phyloP scores from a whole-genome alignment of 2,888 invertebrate species.

The Colostygia pectinataria region DNA sequence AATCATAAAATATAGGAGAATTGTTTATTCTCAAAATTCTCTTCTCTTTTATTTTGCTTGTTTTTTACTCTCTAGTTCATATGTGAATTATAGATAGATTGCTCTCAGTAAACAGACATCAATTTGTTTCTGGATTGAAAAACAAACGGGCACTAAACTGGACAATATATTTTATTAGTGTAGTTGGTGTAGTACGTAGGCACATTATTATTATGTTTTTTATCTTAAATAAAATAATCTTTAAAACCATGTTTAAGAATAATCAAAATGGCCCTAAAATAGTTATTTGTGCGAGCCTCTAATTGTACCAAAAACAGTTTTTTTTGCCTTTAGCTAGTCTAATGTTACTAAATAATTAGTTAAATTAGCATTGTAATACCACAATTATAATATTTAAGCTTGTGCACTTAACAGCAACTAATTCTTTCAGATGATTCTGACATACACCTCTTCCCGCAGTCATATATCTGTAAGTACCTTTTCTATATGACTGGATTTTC shows the following conservation, averaged over 20 bases:
- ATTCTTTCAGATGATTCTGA: slow-evolving; percentile 77
- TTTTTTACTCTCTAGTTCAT: too few relatives aligned
- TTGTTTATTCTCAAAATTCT: too few relatives aligned
- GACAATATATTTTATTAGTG: too few relatives aligned
- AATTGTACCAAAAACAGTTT: background rate
- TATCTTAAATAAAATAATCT: too few relatives aligned
- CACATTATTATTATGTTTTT: too few relatives aligned
- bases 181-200: too few relatives aligned
- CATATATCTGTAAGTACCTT: slow-evolving; percentile 66
- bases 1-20: too few relatives aligned
- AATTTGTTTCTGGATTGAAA: too few relatives aligned
- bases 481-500: slow-evolving; percentile 26
- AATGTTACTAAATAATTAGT: too few relatives aligned
- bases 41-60: too few relatives aligned
- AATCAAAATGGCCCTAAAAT: background rate
- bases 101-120: too few relatives aligned
- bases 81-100: background rate
- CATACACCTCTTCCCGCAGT: slow-evolving; percentile 64
- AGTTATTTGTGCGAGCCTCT: background rate
- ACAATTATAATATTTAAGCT: slow-evolving; percentile 35
- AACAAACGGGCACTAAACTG: too few relatives aligned
- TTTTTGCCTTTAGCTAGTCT: background rate
- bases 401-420: slow-evolving; percentile 56
- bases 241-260: background rate
- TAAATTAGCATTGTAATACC: slow-evolving; percentile 15